Evolutionary conservation across 2,113 vertebrate genomes (phyloP).

Genomic region (Excalfactoria chinensis): DNA sequence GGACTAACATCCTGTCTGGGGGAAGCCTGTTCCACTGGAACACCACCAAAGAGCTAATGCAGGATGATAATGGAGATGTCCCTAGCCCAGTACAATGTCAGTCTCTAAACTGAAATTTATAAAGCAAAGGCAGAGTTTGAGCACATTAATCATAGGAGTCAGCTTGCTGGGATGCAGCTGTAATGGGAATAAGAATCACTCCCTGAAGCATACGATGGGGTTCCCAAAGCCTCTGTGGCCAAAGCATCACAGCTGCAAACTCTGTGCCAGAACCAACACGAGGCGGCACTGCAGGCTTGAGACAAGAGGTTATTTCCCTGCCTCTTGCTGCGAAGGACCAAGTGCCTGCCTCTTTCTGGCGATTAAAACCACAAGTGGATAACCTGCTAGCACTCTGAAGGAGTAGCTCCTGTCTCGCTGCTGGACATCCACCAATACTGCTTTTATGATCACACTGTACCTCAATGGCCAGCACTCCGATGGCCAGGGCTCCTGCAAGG

Average conservation of each 20-base stretch:
- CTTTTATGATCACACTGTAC: slow-evolving; percentile 57
- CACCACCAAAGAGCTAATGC: background rate
- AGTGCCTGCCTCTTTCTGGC: background rate
- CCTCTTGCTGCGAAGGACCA: background rate
- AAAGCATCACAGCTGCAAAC: fast-evolving
- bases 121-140: background rate
- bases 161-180: background rate
- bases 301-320: fast-evolving
- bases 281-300: slow-evolving; percentile 23
- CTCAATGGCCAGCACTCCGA: slow-evolving; percentile 91
- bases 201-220: fast-evolving
- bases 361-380: background rate
- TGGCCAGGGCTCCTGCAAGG: slow-evolving; percentile 90
- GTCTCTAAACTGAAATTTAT: background rate
- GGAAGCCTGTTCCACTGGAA: background rate
- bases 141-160: background rate
- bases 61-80: background rate
- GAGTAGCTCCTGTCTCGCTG: background rate
- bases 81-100: fast-evolving
- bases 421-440: background rate
- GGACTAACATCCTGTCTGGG: background rate
- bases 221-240: background rate
- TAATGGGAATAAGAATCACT: fast-evolving
- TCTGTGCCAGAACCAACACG: background rate
- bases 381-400: background rate